Conservation (phyloP, 2,113 vertebrate genomes). For the Charadrius vociferus region DNA sequence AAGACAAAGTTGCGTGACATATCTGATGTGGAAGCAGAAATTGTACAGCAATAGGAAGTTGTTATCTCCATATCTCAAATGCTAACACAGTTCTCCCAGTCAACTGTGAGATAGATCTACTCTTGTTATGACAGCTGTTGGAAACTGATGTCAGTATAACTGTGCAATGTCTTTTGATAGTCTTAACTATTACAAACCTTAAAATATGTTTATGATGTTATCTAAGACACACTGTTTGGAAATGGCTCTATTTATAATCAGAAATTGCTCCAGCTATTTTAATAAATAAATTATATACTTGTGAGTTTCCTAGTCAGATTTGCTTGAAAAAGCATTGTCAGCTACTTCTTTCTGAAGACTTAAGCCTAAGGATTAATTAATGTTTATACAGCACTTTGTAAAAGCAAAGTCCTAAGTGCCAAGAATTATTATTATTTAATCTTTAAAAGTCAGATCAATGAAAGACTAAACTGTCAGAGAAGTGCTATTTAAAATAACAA, state of each 20-base stretch:
- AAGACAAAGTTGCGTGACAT: slow-evolving; percentile 13
- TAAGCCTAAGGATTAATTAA: slow-evolving; percentile 65
- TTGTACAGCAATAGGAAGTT: slow-evolving; percentile 48
- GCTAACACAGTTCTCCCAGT: slow-evolving; percentile 35
- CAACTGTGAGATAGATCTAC: slow-evolving; percentile 13
- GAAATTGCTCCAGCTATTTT: slow-evolving; percentile 40
- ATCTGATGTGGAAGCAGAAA: slow-evolving; percentile 51
- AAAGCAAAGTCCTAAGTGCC: slow-evolving; percentile 36
- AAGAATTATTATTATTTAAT: slow-evolving; percentile 59
- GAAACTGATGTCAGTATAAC: slow-evolving; percentile 65
- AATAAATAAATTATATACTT: slow-evolving; percentile 43
- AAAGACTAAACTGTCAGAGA: slow-evolving; percentile 47
- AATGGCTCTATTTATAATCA: slow-evolving; percentile 51
- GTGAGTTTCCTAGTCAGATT: slow-evolving; percentile 22
- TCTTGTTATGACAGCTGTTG: slow-evolving; percentile 62
- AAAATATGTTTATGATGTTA: slow-evolving; percentile 65
- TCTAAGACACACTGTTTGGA: slow-evolving; percentile 45
- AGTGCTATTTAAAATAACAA: slow-evolving; percentile 33
- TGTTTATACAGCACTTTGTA: slow-evolving; percentile 64
- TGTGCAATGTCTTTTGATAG: slow-evolving; percentile 56
- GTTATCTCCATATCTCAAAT: slow-evolving; percentile 62
- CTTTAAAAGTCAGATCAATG: slow-evolving; percentile 54
- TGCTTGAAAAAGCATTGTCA: slow-evolving; percentile 53
- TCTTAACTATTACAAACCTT: slow-evolving; percentile 57
- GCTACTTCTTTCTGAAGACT: slow-evolving; percentile 33